Percentiles rank a stretch among this genome's conserved stretches.
These are phyloP conservation scores for Phoebastria nigripes DNA, from an alignment of 2,797 vertebrate species.

Conservation along the genomic window DNA sequence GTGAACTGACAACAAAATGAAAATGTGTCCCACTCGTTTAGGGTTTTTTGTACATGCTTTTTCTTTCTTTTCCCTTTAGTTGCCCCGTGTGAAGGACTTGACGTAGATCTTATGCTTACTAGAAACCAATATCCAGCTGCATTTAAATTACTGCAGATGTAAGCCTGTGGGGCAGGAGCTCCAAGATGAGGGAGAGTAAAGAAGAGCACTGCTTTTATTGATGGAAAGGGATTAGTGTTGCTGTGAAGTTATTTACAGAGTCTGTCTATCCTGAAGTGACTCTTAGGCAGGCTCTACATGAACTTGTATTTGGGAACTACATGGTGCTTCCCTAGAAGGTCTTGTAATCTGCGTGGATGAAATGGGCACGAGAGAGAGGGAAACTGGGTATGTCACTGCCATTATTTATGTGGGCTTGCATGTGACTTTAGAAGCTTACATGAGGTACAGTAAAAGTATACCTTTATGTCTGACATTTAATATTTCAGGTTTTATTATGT, in stretches of 20 bases:
- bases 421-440: background rate
- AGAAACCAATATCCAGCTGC: background rate
- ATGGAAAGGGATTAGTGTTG: background rate
- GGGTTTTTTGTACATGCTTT: background rate
- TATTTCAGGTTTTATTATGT: background rate
- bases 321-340: background rate
- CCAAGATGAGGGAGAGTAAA: background rate
- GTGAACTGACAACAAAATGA: constrained; percentile 32
- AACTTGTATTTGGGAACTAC: background rate
- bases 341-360: background rate
- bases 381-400: background rate
- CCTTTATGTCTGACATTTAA: background rate
- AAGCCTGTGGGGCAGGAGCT: background rate
- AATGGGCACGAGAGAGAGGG: background rate
- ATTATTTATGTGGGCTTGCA: background rate
- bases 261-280: background rate
- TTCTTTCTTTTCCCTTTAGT: background rate
- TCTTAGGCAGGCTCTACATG: background rate
- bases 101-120: background rate
- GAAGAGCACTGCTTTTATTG: background rate
- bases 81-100: background rate
- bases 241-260: background rate
- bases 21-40: background rate
- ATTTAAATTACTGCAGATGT: background rate
- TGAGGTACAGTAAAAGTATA: background rate